Evolutionary conservation across 92 coral and sea anemone genomes (phyloP).

Genomic region (Parazoanthus atlanticus): DNA sequence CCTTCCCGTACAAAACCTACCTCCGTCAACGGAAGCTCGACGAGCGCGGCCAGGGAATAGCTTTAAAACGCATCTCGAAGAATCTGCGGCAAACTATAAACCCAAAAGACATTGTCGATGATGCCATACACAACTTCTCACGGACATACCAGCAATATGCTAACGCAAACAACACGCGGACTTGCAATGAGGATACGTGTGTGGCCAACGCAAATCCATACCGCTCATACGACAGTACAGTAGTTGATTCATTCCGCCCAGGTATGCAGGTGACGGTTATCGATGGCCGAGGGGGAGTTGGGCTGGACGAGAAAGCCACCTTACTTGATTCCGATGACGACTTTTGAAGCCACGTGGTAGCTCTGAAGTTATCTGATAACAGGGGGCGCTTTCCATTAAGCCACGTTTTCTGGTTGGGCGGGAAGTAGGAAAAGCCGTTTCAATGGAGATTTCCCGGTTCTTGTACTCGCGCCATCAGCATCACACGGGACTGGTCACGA

Average conservation of each 20-base stretch:
- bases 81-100: conserved; percentile 92
- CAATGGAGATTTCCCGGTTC: neutral
- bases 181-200: conserved; percentile 57
- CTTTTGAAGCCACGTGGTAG: conserved; percentile 42
- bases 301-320: conserved; percentile 76
- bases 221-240: conserved; percentile 75
- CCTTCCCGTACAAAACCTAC: conserved; percentile 93
- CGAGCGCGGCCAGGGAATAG: conserved; percentile 95
- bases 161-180: conserved; percentile 72
- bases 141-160: conserved; percentile 95
- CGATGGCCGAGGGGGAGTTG: conserved; percentile 67
- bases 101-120: conserved; percentile 96
- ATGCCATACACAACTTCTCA: conserved; percentile 98
- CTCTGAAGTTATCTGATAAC: neutral
- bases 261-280: conserved; percentile 90
- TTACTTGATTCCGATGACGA: conserved; percentile 90
- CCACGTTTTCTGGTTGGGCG: too few species aligned
- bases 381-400: neutral
- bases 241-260: conserved; percentile 76
- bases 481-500: neutral
- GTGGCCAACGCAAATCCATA: conserved; percentile 47
- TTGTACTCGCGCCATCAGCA: neutral
- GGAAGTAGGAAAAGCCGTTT: neutral
- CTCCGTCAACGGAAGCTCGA: conserved; percentile 86
- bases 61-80: conserved; percentile 91